Evolutionary conservation across 2,113 vertebrate species (phyloP), one percentile per base, ranked within the genome.

Genomic region (Symphodus melops): DNA sequence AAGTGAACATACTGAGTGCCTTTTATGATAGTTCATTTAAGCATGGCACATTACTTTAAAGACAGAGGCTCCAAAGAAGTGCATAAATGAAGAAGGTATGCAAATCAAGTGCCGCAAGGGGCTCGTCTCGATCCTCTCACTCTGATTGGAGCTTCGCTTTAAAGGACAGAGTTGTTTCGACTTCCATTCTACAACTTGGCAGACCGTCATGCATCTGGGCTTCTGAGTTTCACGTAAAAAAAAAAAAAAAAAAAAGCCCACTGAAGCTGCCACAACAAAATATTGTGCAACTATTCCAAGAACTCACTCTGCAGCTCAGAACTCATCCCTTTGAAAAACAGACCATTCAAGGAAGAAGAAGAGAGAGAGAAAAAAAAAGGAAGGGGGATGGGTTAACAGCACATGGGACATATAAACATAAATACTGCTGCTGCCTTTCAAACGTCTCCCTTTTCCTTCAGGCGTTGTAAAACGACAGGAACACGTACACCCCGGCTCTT

Each of bases 171-270:
- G 39, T 17, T 57, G 61, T 23, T 61, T 68, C 58, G 71, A 73
- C 39, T 48, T 14, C 9, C 49, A 14, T 36, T 61, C 69, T 41
- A 54, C 11, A 10, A 67, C 52, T 82, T 87, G 84, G 84, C 80
- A 60, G 52, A 20, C n/a, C 1, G 62, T 58, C 83, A 53, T 67
- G 66, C 81, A 88, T 88, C 75, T 83, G 79, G 69, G 68, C 51
- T 48, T 77, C 63, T 57, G 46, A 80, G 69, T 20, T 4, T 9
- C 16, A 62, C 49, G 72, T 42, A 9, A 80, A 81, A 75, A 77
- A 61, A 52, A 42, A 46, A 77, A 61, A 56, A n/a, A n/a, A n/a
- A n/a, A n/a, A n/a, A n/a, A n/a, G n/a, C n/a, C n/a, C 53, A 46
- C 71, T 71, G 75, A 70, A 63, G 59, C 51, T 46, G 49, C 36